Conservation (phyloP, 2,888 invertebrate genomes). For the Megastigmus dorsalis region DNA sequence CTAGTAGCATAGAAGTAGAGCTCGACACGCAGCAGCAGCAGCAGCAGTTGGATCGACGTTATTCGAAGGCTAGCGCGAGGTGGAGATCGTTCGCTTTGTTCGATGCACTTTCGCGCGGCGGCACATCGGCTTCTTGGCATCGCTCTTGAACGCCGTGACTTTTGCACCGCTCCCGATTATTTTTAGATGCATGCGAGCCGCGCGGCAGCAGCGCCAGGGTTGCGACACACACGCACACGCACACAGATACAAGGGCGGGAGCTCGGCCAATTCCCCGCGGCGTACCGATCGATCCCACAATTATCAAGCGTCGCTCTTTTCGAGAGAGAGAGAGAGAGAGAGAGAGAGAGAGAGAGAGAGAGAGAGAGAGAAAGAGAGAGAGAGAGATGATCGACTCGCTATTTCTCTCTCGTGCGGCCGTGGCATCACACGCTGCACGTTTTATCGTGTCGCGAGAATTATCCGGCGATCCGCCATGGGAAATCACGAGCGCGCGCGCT, state of each 20-base stretch:
- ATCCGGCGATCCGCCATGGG: constrained; percentile 2
- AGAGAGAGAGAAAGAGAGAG: no score
- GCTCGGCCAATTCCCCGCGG: not conserved
- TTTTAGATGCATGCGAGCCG: not conserved
- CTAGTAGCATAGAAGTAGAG: no score
- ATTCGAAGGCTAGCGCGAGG: no score
- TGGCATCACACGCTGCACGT: no score
- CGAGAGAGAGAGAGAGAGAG: no score
- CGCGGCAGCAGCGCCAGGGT: constrained; percentile 25
- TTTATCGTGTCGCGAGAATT: constrained; percentile 35
- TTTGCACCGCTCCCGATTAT: constrained; percentile 12
- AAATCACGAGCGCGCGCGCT: constrained; percentile 21
- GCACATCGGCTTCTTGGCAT: constrained; percentile 34
- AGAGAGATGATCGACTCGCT: no score
- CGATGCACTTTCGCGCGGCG: constrained; percentile 8
- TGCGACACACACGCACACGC: not conserved
- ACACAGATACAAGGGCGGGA: constrained; percentile 10
- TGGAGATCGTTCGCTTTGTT: not conserved
- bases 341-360: no score
- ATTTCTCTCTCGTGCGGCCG: no score
- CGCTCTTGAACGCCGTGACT: constrained; percentile 34
- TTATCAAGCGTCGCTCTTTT: no score
- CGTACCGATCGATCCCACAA: no score
- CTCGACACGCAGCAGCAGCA: no score
- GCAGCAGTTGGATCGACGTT: no score